Conservation (phyloP, 2,113 vertebrate species). For the Lynx canadensis region DNA sequence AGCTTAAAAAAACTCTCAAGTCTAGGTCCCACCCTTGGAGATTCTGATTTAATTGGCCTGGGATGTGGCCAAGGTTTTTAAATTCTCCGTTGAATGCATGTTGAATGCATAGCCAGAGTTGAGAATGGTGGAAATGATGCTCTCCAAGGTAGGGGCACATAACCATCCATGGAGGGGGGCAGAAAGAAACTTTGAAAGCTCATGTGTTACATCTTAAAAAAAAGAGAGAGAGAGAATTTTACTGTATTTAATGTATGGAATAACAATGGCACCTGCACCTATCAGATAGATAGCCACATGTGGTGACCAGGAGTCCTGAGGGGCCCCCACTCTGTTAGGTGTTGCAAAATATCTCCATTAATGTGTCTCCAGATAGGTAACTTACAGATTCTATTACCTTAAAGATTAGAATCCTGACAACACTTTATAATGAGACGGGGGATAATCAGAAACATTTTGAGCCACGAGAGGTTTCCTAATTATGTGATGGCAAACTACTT, state of each 20-base stretch:
- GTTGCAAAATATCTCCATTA: background rate
- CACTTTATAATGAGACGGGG: background rate
- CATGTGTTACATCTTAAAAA: background rate
- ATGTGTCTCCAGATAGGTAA: background rate
- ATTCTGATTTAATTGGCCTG: background rate
- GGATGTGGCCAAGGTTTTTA: background rate
- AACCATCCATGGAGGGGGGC: background rate
- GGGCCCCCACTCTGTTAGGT: background rate
- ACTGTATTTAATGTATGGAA: background rate
- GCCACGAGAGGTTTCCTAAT: background rate
- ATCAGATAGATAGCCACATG: accelerated
- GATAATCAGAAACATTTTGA: background rate
- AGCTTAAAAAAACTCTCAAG: background rate
- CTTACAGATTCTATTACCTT: background rate
- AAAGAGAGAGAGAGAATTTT: background rate
- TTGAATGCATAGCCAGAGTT: background rate
- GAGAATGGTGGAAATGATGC: background rate
- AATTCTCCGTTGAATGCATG: accelerated
- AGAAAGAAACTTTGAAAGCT: background rate
- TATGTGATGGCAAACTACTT: background rate
- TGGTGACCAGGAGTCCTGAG: background rate
- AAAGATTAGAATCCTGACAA: background rate
- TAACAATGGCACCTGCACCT: background rate
- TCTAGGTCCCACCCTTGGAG: background rate
- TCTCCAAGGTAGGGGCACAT: background rate